A percentile compares a stretch with the other conserved stretches of the same genome.
Conservation (phyloP, 1,140 invertebrate genomes). For the Anagrus nilaparvatae region DNA sequence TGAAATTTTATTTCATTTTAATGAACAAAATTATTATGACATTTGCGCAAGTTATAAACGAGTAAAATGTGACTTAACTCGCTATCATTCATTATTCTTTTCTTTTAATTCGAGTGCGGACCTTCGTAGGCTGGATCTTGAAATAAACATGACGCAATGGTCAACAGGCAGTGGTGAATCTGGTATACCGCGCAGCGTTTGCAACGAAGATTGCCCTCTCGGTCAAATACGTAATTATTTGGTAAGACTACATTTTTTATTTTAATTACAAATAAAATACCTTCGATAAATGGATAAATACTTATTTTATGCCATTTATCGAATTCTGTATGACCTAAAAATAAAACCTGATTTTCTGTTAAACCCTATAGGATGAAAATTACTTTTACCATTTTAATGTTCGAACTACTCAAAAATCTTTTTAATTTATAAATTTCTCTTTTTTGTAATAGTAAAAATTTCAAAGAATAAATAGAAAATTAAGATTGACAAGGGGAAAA, state of each 20-base stretch:
- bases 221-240: conserved; percentile 51
- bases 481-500: too few species aligned
- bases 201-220: conserved; percentile 52
- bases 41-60: too few species aligned
- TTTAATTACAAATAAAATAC: not conserved
- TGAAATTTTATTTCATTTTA: not conserved
- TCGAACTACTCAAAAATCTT: too few species aligned
- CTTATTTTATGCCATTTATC: too few species aligned
- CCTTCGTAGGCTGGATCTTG: conserved; percentile 30
- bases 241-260: conserved; percentile 27
- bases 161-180: conserved; percentile 24
- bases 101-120: not conserved
- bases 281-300: not conserved
- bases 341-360: too few species aligned
- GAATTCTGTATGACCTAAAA: too few species aligned
- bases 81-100: not conserved
- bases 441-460: too few species aligned
- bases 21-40: not conserved
- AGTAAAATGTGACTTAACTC: not conserved
- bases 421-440: too few species aligned
- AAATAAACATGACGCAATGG: conserved; percentile 40
- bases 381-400: too few species aligned
- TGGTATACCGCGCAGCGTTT: conserved; percentile 49
- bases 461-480: too few species aligned
- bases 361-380: too few species aligned